Percentiles rank a stretch among this genome's conserved stretches.
These are phyloP conservation scores for Brachirus orientalis DNA, from an alignment of 2,113 vertebrate species.

Conservation along the genomic window DNA sequence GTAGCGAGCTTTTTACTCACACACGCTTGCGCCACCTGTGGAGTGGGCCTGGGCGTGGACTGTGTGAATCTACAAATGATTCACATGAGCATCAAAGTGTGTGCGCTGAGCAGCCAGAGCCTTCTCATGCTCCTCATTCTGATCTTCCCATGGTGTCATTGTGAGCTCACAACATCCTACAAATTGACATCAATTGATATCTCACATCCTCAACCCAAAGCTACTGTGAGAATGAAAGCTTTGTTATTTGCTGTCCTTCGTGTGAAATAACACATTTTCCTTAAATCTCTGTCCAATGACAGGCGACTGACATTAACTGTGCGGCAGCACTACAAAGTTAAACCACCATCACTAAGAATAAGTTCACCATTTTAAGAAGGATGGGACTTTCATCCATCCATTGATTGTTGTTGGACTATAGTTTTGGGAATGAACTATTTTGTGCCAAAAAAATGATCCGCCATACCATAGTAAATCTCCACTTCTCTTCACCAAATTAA, in stretches of 20 bases:
- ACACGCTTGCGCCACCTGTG: slow-evolving; percentile 69
- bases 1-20: slow-evolving; percentile 47
- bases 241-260: slow-evolving; percentile 49
- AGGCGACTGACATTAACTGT: slow-evolving; percentile 31
- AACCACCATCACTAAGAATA: slow-evolving; percentile 19
- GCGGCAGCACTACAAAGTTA: too few species aligned
- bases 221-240: slow-evolving; percentile 59
- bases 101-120: slow-evolving; percentile 34
- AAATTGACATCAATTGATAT: slow-evolving; percentile 36
- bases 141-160: slow-evolving; percentile 65
- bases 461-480: background rate
- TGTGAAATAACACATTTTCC: slow-evolving; percentile 41
- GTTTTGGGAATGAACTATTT: too few species aligned
- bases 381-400: too few species aligned
- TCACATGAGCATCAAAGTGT: slow-evolving; percentile 74
- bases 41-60: slow-evolving; percentile 65
- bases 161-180: slow-evolving; percentile 33
- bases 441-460: background rate
- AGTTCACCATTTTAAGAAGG: slow-evolving; percentile 22
- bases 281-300: slow-evolving; percentile 46
- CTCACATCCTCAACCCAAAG: slow-evolving; percentile 28
- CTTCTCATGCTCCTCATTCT: slow-evolving; percentile 61
- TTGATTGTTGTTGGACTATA: too few species aligned
- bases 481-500: too few species aligned
- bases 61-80: slow-evolving; percentile 71